A percentile compares a stretch with the other conserved stretches of the same genome.
These are phyloP conservation scores for Ypsolopha sequella DNA, from an alignment of 2,888 invertebrate species.

Conservation along the genomic window DNA sequence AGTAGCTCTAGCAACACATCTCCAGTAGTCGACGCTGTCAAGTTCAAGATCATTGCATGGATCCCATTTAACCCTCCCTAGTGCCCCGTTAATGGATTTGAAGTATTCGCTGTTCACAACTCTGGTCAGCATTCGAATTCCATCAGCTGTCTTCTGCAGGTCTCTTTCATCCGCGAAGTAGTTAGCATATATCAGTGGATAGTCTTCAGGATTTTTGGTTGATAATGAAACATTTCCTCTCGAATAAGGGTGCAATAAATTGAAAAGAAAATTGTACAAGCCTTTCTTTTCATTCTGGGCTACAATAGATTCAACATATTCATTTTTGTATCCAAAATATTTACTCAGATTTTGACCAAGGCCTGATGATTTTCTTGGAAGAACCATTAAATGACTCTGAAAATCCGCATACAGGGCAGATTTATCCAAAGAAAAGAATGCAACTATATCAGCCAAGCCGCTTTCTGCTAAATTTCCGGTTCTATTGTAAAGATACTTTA, in stretches of 20 bases:
- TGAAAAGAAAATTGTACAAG: conserved; percentile 34
- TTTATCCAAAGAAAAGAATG: conserved; percentile 58
- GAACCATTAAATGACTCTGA: conserved; percentile 24
- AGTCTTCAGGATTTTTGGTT: conserved; percentile 66
- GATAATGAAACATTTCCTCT: conserved; percentile 67
- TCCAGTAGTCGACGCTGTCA: conserved; percentile 33
- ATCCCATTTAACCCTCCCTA: conserved; percentile 27
- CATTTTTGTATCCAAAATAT: conserved; percentile 19
- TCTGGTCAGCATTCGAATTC: conserved; percentile 29
- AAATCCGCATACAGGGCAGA: conserved; percentile 33
- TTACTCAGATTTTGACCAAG: conserved; percentile 26
- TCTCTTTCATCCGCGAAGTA: conserved; percentile 72
- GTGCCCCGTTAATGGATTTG: conserved; percentile 24
- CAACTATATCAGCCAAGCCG: conserved; percentile 73
- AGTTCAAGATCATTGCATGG: conserved; percentile 25
- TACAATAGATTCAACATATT: conserved; percentile 21
- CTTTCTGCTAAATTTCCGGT: conserved; percentile 58
- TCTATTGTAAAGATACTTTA: conserved; percentile 59
- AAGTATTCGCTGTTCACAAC: conserved; percentile 29
- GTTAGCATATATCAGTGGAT: conserved; percentile 73
- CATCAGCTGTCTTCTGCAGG: conserved; percentile 29
- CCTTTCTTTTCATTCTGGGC: conserved; percentile 26
- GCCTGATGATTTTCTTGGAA: conserved; percentile 38
- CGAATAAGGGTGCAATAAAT: conserved; percentile 59
- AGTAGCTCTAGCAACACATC: conserved; percentile 56